Evolutionary conservation across 1,140 invertebrate species (phyloP), one percentile per base, ranked within the genome.

Genomic region (Tetragnatha versicolor): DNA sequence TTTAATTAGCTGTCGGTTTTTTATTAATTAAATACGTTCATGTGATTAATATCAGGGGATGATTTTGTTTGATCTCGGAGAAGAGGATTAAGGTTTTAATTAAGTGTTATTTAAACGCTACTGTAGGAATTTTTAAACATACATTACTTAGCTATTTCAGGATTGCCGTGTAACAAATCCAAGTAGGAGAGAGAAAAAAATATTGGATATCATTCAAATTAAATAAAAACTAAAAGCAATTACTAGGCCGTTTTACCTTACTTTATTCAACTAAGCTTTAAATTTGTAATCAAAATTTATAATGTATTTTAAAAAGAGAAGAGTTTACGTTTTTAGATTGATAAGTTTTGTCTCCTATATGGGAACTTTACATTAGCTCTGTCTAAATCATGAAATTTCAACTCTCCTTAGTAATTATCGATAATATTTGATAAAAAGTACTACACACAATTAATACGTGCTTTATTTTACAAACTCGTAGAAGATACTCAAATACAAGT

Each of bases 11-110:
- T 60, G 53, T 35, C 69, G 35, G 69, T 58, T 73, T 70, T 73
- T 73, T 55, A 73, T 60, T 73, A 73, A 73, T 73, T 73, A 73
- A 73, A 73, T 29, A 42, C 17, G 45, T 27, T 73, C 69, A 60
- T 20, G 53, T 73, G 69, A 73, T 73, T 73, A 73, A 73, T 73
- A 73, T 73, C 25, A 35, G 37, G 33, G 63, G 68, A 25, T 22
- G n/a, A 73, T 60, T 60, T 73, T 73, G 69, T 73, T 73, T 73
- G 69, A 73, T 73, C 69, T 73, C 45, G 45, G 53, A 73, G 47
- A 55, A 73, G 47, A 73, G 69, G 69, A 73, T 73, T 73, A 73
- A 45, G 69, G 31, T 73, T 58, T 58, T 73, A 73, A 73, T 73
- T 73, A 73, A 73, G 69, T 37, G 53, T 60, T 73, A 60, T 60